Base-by-base conservation (phyloP, 2,113 vertebrate genomes). In the Heptranchias perlo region DNA sequence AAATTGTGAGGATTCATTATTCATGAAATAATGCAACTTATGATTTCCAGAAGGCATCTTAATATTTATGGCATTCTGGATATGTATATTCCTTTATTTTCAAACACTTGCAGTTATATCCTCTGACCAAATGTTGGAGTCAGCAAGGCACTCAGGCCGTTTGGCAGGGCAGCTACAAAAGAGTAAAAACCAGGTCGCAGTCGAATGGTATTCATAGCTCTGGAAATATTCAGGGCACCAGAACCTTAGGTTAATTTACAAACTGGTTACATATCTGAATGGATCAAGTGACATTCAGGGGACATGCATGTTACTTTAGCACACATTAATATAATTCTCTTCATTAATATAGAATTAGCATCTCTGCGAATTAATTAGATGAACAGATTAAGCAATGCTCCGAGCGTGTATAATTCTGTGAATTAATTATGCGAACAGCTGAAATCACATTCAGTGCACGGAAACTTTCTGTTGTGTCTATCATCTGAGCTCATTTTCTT, bases 311-410 rank as follows among this genome's bases (percentile, higher is more conserved):
- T 67, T 58, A 23, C 4, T 52, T 49, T 16, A 47, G 25, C 25
- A 35, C 64, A 28, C 39, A 47, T 95, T 23, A 67, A 69, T 65
- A 49, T 69, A 65, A 49, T 67, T 69, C 94, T 49, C 64, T 95
- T 73, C 94, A 95, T 95, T 95, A 95, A 28, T 95, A 69, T 28
- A 28, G 28, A 95, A 95, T 91, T 91, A 91, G 87, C 14, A 91
- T 58, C 52, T 54, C 87, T 58, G 49, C 25, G 52, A 54, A 91
- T 95, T 73, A 95, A 95, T 67, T 95, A 44, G 94, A 69, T 13
- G 94, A 95, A 95, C 64, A 95, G 93, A 49, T 69, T 47, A 69
- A 73, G 44, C 25, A 14, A 69, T 49, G 65, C 94, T 69, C 65
- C 3, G 28, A 49, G 93, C 64, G 14, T 95, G 58, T 18, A 69